phyloP scores from a whole-genome alignment of 2,888 invertebrate genomes.

The Lithophane semibrunnea region DNA sequence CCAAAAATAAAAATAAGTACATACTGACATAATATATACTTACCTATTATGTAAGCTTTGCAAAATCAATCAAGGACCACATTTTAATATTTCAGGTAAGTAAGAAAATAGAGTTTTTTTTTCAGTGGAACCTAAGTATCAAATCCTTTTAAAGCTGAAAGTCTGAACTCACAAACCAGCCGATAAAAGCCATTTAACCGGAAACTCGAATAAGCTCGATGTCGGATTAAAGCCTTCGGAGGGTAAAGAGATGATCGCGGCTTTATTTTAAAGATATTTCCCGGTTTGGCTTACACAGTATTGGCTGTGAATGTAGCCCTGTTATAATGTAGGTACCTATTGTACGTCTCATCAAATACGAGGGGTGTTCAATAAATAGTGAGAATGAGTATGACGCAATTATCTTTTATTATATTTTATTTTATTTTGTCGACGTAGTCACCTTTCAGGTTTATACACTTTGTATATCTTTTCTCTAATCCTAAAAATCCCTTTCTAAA shows the following conservation, averaged over 20 bases:
- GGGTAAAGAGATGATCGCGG: slow-evolving; percentile 68
- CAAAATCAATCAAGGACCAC: neutral
- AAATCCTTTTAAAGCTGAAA: slow-evolving; percentile 53
- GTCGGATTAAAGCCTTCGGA: slow-evolving; percentile 72
- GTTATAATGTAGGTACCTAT: slow-evolving; percentile 30
- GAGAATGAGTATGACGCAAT: too few species aligned
- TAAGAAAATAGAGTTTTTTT: neutral
- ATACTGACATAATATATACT: neutral
- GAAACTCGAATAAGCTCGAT: slow-evolving; percentile 76
- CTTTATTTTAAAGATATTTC: slow-evolving; percentile 61
- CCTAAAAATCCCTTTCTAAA: too few species aligned
- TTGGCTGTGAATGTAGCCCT: slow-evolving; percentile 35
- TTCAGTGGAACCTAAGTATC: slow-evolving; percentile 16
- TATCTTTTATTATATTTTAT: too few species aligned
- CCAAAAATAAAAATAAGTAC: too few species aligned
- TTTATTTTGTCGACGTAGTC: too few species aligned
- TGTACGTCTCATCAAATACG: slow-evolving; percentile 24
- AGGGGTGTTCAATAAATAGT: too few species aligned
- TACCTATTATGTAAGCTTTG: neutral
- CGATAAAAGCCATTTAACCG: slow-evolving; percentile 72
- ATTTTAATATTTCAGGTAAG: slow-evolving; percentile 3
- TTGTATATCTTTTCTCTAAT: too few species aligned
- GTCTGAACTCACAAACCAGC: slow-evolving; percentile 58
- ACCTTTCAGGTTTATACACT: too few species aligned
- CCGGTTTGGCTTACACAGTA: slow-evolving; percentile 38